A percentile compares a stretch with the other conserved stretches of the same genome.
Conservation (phyloP, 2,888 invertebrate species). For the Temnothorax unifasciatus region DNA sequence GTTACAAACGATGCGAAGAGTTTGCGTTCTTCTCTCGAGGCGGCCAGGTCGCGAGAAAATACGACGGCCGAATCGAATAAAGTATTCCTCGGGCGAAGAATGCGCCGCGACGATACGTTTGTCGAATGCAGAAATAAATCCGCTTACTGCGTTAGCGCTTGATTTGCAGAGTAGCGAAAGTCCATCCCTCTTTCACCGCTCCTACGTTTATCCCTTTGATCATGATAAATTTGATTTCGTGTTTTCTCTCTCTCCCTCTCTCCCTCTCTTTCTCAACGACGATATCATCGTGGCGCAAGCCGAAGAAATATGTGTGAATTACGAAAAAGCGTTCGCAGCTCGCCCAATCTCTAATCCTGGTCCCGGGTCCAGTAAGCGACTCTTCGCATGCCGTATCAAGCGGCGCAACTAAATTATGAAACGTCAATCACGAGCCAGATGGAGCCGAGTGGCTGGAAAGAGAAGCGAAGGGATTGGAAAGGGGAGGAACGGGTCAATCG, state of each 20-base stretch:
- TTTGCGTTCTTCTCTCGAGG: slow-evolving; percentile 33
- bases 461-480: slow-evolving; percentile 58
- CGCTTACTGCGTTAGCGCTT: slow-evolving; percentile 54
- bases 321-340: slow-evolving; percentile 38
- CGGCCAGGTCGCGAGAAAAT: slow-evolving; percentile 31
- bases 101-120: slow-evolving; percentile 54
- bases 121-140: slow-evolving; percentile 58
- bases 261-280: slow-evolving; percentile 11
- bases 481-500: slow-evolving; percentile 74
- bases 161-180: slow-evolving; percentile 52
- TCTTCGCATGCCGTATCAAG: slow-evolving; percentile 79
- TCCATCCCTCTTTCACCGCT: slow-evolving; percentile 46
- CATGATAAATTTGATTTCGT: slow-evolving; percentile 48
- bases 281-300: slow-evolving; percentile 31
- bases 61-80: slow-evolving; percentile 40
- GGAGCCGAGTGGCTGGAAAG: slow-evolving; percentile 62
- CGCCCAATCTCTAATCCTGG: slow-evolving; percentile 9
- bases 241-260: background rate
- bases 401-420: slow-evolving; percentile 81
- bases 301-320: slow-evolving; percentile 56
- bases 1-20: slow-evolving; percentile 50
- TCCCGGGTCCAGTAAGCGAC: slow-evolving; percentile 54
- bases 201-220: slow-evolving; percentile 55
- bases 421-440: slow-evolving; percentile 77
- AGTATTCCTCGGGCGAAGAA: slow-evolving; percentile 49